These are phyloP conservation scores for Calliphora vicina DNA, from an alignment of 1,140 invertebrate genomes.

Conservation along the genomic window DNA sequence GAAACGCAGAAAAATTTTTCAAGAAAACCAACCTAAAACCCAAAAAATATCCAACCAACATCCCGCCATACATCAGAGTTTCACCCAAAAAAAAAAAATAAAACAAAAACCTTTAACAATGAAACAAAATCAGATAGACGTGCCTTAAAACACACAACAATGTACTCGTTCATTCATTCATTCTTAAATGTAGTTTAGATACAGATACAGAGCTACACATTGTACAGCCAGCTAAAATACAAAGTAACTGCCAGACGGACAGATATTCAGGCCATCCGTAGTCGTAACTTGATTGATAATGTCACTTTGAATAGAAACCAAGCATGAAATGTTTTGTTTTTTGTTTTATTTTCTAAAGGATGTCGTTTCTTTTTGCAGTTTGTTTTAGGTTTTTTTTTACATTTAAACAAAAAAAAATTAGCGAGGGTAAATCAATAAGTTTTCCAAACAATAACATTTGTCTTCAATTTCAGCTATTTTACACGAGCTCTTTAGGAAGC, in stretches of 20 bases:
- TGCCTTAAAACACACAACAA: neutral
- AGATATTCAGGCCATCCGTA: neutral
- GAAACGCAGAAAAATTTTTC: neutral
- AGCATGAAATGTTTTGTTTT: neutral
- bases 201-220: neutral
- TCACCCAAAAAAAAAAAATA: neutral
- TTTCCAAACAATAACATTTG: too few relatives aligned
- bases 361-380: neutral
- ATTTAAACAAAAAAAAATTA: too few relatives aligned
- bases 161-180: neutral
- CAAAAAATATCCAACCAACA: neutral
- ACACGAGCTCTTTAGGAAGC: too few relatives aligned
- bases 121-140: neutral
- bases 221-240: neutral
- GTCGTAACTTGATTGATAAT: conserved; percentile 13
- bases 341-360: neutral
- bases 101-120: neutral
- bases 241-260: neutral
- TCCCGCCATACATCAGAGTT: neutral
- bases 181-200: neutral
- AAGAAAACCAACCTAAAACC: neutral
- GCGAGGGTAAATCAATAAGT: too few relatives aligned
- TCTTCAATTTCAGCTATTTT: too few relatives aligned
- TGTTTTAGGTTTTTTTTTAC: too few relatives aligned
- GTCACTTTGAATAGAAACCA: conserved; percentile 5